phyloP scores from a whole-genome alignment of 2,888 invertebrate genomes.

The Cataglyphis cursor region DNA sequence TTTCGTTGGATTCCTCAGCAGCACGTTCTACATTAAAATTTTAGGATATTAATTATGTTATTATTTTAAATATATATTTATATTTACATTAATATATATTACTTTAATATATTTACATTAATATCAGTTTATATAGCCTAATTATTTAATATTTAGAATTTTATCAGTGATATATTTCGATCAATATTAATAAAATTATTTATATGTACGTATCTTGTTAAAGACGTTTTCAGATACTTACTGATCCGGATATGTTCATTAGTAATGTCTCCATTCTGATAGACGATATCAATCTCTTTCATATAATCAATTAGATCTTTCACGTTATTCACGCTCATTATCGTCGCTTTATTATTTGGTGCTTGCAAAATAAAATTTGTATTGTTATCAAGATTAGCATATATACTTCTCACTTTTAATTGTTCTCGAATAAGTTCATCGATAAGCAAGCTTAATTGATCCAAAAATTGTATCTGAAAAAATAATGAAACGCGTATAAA shows the following conservation, averaged over 20 bases:
- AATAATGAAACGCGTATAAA: conserved; percentile 37
- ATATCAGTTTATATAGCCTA: neutral
- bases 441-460: conserved; percentile 60
- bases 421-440: conserved; percentile 46
- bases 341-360: conserved; percentile 21
- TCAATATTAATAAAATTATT: conserved; percentile 4
- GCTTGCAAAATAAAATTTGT: conserved; percentile 17
- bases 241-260: conserved; percentile 38
- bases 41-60: neutral
- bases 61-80: too few species aligned
- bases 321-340: conserved; percentile 2
- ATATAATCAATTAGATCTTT: conserved; percentile 29
- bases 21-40: conserved; percentile 28
- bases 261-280: conserved; percentile 15
- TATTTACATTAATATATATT: too few species aligned
- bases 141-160: neutral
- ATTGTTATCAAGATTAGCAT: conserved; percentile 37
- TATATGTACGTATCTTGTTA: neutral
- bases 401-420: conserved; percentile 35
- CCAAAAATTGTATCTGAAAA: conserved; percentile 68
- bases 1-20: neutral
- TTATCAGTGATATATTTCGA: neutral
- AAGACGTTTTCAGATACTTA: conserved; percentile 11
- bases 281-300: conserved; percentile 38
- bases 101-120: too few species aligned